phyloP scores from a whole-genome alignment of 2,113 vertebrate species.

The Myxocyprinus asiaticus region DNA sequence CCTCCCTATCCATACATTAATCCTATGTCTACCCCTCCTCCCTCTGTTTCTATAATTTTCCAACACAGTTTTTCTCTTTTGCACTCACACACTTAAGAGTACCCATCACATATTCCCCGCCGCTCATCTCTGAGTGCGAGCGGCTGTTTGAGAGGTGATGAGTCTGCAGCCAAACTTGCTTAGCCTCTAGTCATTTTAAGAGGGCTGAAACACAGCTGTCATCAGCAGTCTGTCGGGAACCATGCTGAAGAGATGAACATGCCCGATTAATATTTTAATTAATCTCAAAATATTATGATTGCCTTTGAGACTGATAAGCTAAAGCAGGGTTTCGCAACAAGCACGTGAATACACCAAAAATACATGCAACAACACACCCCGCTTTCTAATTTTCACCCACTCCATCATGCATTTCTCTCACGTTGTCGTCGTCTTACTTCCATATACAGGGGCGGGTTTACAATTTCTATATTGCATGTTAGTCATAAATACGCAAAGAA shows the following conservation, averaged over 20 bases:
- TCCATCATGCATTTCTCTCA: not conserved
- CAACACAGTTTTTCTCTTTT: not conserved
- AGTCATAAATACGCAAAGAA: too few relatives aligned
- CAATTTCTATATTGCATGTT: too few relatives aligned
- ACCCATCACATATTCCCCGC: not conserved
- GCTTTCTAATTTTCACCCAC: not conserved
- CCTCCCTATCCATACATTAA: not conserved
- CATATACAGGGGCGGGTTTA: too few relatives aligned
- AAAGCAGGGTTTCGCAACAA: constrained; percentile 2
- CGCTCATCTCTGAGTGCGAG: not conserved
- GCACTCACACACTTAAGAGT: not conserved
- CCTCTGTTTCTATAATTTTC: not conserved
- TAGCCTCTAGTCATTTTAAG: constrained; percentile 25
- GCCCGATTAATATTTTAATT: constrained; percentile 46
- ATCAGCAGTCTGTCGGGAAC: constrained; percentile 16
- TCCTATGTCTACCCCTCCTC: not conserved
- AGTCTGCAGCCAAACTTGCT: constrained; percentile 32
- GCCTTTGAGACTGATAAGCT: constrained; percentile 22
- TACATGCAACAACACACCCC: not conserved
- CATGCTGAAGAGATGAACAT: constrained; percentile 15
- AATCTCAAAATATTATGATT: constrained; percentile 37
- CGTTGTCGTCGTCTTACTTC: not conserved
- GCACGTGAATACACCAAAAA: not conserved
- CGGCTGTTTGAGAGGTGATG: constrained; percentile 10
- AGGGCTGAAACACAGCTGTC: constrained; percentile 32